A percentile compares a stretch with the other conserved stretches of the same genome.
Conservation (phyloP, 2,113 vertebrate genomes). For the Platysternon megacephalum region DNA sequence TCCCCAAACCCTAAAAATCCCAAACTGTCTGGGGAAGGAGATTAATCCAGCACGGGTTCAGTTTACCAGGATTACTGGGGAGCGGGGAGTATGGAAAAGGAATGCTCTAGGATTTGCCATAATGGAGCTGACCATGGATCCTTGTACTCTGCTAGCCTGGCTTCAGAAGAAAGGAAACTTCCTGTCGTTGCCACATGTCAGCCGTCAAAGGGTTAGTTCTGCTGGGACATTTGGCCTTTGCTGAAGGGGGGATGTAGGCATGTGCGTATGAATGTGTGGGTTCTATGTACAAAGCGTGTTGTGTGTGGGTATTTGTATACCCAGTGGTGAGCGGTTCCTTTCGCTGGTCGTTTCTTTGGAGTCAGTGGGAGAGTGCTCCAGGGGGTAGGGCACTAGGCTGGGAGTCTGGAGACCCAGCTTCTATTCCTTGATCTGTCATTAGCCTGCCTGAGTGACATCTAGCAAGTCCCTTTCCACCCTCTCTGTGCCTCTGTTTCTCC, state of each 20-base stretch:
- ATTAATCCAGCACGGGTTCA: slow-evolving; percentile 67
- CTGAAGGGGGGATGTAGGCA: background rate
- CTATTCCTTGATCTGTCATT: background rate
- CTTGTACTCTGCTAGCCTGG: background rate
- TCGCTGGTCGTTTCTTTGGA: background rate
- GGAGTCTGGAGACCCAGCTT: background rate
- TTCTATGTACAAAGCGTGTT: too few relatives aligned
- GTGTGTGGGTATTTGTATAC: too few relatives aligned
- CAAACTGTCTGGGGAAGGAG: slow-evolving; percentile 69
- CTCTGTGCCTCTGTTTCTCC: too few relatives aligned
- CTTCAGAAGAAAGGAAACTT: background rate
- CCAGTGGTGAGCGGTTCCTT: background rate
- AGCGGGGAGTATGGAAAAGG: background rate
- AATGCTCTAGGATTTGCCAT: slow-evolving; percentile 36
- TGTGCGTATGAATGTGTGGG: too few relatives aligned
- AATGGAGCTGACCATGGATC: background rate
- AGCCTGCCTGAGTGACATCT: background rate
- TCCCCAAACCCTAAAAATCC: slow-evolving; percentile 70
- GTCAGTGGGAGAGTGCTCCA: background rate
- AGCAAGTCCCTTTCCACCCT: background rate
- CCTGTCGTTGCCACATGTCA: rapidly evolving
- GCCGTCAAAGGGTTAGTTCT: background rate
- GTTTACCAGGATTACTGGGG: slow-evolving; percentile 67
- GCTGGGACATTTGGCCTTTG: background rate
- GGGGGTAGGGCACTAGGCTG: background rate